Conservation (phyloP, 2,797 vertebrate genomes). For the Argya squamiceps region DNA sequence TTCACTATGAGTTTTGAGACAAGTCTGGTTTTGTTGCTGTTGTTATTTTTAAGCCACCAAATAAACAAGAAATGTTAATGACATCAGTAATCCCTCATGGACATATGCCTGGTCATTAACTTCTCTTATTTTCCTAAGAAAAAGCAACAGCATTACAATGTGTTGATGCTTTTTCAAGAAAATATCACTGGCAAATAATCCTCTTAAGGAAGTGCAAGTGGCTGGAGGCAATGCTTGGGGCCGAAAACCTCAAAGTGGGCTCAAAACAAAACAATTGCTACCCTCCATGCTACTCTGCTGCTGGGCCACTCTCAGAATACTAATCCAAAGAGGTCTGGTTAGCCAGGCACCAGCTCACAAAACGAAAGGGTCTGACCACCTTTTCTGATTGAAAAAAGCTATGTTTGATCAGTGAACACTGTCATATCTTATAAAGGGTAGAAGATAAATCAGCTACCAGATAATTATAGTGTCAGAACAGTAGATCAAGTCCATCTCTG, state of each 20-base stretch:
- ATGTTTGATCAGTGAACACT: neutral
- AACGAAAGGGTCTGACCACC: neutral
- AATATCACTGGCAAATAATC: constrained; percentile 72
- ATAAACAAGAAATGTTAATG: constrained; percentile 54
- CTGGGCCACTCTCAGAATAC: constrained; percentile 36
- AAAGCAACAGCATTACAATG: constrained; percentile 52
- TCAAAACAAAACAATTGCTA: constrained; percentile 49
- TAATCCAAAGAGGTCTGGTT: constrained; percentile 16
- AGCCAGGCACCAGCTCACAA: neutral
- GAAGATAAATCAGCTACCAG: constrained; percentile 1
- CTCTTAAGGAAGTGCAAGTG: constrained; percentile 75
- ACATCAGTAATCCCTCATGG: constrained; percentile 5
- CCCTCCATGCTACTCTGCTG: neutral
- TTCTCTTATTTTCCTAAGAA: constrained; percentile 68
- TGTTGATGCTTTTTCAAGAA: constrained; percentile 61
- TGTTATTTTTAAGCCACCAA: constrained; percentile 22
- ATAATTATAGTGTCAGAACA: neutral
- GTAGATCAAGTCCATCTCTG: neutral
- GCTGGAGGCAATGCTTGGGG: constrained; percentile 74
- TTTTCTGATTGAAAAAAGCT: neutral
- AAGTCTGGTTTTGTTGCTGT: neutral
- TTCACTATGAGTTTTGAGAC: neutral
- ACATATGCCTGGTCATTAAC: constrained; percentile 41
- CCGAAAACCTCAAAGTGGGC: constrained; percentile 55
- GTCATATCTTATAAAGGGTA: neutral